These are phyloP conservation scores for Rhabdornis inornatus DNA, from an alignment of 2,113 vertebrate genomes.

Conservation along the genomic window DNA sequence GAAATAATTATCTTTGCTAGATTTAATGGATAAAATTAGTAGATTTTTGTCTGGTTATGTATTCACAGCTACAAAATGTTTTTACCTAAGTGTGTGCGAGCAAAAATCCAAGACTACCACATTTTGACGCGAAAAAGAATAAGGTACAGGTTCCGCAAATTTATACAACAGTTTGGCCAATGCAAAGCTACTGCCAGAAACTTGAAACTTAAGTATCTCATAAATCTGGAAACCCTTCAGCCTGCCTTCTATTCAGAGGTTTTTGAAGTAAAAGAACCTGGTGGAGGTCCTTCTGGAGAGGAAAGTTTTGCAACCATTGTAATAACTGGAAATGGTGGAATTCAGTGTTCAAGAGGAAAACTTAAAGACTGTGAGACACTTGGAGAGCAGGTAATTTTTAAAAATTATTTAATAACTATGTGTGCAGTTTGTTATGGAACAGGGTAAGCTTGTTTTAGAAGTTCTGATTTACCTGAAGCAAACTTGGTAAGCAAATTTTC, in stretches of 20 bases:
- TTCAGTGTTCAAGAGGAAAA: conserved; percentile 85
- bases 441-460: not conserved
- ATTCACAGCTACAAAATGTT: conserved; percentile 91
- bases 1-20: not conserved
- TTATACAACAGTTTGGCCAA: conserved; percentile 91
- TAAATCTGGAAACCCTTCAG: conserved; percentile 92
- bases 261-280: conserved; percentile 87
- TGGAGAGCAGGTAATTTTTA: conserved; percentile 76
- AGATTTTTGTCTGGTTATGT: conserved; percentile 13
- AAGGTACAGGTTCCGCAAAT: conserved; percentile 90
- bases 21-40: conserved; percentile 13
- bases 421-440: not conserved
- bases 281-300: conserved; percentile 72
- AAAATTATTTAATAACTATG: not conserved
- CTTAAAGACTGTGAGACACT: conserved; percentile 71
- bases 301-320: conserved; percentile 85
- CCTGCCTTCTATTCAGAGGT: conserved; percentile 87
- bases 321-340: conserved; percentile 89
- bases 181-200: conserved; percentile 89
- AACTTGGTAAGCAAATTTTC: not conserved
- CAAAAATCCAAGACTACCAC: conserved; percentile 91
- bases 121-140: conserved; percentile 94
- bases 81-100: conserved; percentile 85
- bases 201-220: conserved; percentile 95
- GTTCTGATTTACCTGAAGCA: not conserved